Evolutionary conservation across 2,797 vertebrate species (phyloP), one percentile per base, ranked within the genome.

Genomic region (Halcyon badia): DNA sequence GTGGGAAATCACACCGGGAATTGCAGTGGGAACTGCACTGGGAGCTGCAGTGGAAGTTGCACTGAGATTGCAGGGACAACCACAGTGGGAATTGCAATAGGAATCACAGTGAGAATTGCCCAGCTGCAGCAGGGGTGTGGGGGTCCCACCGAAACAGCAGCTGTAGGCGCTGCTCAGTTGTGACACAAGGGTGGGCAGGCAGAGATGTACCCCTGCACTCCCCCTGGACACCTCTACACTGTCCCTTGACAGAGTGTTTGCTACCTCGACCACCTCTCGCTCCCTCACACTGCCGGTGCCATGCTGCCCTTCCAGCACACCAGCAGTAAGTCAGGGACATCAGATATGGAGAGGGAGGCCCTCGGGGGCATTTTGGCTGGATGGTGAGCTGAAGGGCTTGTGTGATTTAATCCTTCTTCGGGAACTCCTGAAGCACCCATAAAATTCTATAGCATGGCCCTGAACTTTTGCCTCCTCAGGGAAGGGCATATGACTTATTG

Each of bases 201-300:
- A 28, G 1, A 14, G 30, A 26, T 16, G 39, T 19, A 48, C 11
- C 44, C 17, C 31, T 60, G 12, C 14, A 12, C 25, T 25, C 37
- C 28, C 14, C 16, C 42, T 10, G 33, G 19, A 11, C 14, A 5
- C 19, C 30, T 33, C 18, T 25, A 5, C 14, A 2, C 11, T 26
- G 33, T 41, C 48, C 37, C 52, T 61, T 30, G 54, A n/a, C n/a
- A 28, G 48, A 1, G 7, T 31, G 21, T 18, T 20, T 57, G 49
- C 61, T 42, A 20, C 8, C 28, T 44, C 3, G 9, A 11, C 20
- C 5, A 4, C 18, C 51, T 31, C 28, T 64, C 52, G 13, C 28
- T n/a, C 9, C 33, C 66, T 28, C 0, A 2, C 25, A 4, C n/a
- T 46, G 56, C 49, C 0, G 1, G 17, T 5, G 19, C 3, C 0